Percentiles rank a stretch among this genome's conserved stretches.
These are phyloP conservation scores for Atractosteus spatula DNA, from an alignment of 2,113 vertebrate genomes.

Conservation along the genomic window DNA sequence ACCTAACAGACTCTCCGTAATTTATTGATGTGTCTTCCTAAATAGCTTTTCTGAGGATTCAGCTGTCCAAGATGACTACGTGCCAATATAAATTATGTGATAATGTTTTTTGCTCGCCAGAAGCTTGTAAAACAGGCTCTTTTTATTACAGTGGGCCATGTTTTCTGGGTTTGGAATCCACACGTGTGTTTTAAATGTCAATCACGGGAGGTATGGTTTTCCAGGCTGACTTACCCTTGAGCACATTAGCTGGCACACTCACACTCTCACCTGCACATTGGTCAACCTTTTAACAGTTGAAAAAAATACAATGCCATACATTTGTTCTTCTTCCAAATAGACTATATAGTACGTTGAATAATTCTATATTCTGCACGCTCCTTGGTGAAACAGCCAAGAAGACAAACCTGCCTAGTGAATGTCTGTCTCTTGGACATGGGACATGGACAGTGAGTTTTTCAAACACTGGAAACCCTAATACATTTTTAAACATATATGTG, in stretches of 20 bases:
- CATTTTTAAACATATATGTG: background rate
- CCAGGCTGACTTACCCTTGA: no score
- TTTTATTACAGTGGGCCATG: no score
- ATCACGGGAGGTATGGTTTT: no score
- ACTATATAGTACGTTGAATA: background rate
- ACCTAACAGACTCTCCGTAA: no score
- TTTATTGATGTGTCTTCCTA: no score
- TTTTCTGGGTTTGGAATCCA: no score
- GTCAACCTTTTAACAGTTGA: no score
- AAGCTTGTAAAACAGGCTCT: background rate
- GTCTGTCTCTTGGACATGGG: background rate
- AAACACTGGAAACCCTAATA: background rate
- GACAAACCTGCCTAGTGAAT: background rate
- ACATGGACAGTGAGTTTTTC: background rate
- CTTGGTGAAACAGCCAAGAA: background rate
- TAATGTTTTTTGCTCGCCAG: conserved; percentile 3
- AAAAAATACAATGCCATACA: background rate
- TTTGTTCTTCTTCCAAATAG: background rate
- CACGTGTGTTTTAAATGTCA: no score
- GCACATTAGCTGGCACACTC: no score
- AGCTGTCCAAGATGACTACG: background rate
- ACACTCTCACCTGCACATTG: no score
- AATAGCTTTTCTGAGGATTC: no score
- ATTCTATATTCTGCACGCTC: background rate
- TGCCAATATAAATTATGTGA: conserved; percentile 7